Percentiles rank a stretch among this genome's conserved stretches.
These are phyloP conservation scores for Caenorhabditis sp. DNA, from an alignment of 2,888 invertebrate genomes.

Conservation along the genomic window DNA sequence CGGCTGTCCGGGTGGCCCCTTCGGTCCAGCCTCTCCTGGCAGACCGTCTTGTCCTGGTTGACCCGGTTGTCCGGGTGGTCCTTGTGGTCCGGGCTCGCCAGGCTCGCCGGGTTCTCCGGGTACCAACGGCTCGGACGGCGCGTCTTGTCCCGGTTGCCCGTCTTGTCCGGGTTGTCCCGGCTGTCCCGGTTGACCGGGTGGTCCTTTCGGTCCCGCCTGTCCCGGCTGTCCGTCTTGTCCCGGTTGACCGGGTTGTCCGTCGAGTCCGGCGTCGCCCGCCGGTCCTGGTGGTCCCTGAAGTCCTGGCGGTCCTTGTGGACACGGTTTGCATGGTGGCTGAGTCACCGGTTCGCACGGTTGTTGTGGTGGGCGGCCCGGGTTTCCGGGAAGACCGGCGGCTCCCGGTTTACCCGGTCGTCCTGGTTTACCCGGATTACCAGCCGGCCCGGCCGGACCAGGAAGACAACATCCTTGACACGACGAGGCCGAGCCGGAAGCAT, in stretches of 20 bases:
- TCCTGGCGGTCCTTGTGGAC: conserved; percentile 61
- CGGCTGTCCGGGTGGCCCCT: conserved; percentile 9
- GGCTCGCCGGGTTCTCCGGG: conserved; percentile 50
- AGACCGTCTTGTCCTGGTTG: conserved; percentile 50
- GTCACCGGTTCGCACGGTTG: conserved; percentile 66
- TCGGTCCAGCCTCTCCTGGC: conserved; percentile 22
- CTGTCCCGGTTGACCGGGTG: conserved; percentile 30
- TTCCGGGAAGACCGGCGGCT: conserved; percentile 42
- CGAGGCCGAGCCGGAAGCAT: conserved; percentile 12
- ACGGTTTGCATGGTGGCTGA: conserved; percentile 65
- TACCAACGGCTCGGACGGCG: conserved; percentile 25
- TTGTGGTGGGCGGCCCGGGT: conserved; percentile 39
- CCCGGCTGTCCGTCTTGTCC: conserved; percentile 56
- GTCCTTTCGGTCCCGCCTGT: conserved; percentile 42
- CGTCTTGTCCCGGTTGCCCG: conserved; percentile 50
- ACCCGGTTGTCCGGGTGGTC: conserved; percentile 49
- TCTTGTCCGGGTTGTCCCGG: conserved; percentile 56
- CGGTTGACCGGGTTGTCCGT: conserved; percentile 49
- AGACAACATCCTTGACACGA: conserved; percentile 52
- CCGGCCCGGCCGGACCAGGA: conserved; percentile 54
- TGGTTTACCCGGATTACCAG: conserved; percentile 46
- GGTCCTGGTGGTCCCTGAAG: conserved; percentile 51
- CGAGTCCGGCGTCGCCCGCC: conserved; percentile 41
- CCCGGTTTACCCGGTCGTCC: conserved; percentile 52
- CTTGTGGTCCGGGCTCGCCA: conserved; percentile 41